These are phyloP conservation scores for Samia ricini DNA, from an alignment of 1,140 invertebrate species.

Conservation along the genomic window DNA sequence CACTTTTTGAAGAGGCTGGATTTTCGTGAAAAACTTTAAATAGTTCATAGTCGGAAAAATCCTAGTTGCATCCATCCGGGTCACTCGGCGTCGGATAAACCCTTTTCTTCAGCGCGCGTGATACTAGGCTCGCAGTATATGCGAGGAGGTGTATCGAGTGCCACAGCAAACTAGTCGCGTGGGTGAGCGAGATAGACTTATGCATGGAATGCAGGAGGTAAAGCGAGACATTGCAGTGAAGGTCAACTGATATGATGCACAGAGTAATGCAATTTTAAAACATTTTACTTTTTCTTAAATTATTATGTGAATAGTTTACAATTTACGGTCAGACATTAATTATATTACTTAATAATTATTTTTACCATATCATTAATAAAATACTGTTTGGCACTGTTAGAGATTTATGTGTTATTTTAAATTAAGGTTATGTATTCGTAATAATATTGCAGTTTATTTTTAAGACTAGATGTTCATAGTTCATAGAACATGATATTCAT, in stretches of 20 bases:
- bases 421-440: neutral
- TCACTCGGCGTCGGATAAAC: constrained; percentile 73
- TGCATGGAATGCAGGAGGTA: constrained; percentile 56
- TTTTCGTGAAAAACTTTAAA: constrained; percentile 56
- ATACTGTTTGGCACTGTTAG: too few relatives aligned
- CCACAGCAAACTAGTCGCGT: constrained; percentile 19
- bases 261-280: constrained; percentile 36
- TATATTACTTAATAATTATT: too few relatives aligned
- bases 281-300: neutral
- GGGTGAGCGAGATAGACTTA: constrained; percentile 57
- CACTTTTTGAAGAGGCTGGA: constrained; percentile 16
- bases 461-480: too few relatives aligned
- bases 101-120: constrained; percentile 77
- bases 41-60: constrained; percentile 55
- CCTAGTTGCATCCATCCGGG: constrained; percentile 51
- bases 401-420: neutral
- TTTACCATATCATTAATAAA: too few relatives aligned
- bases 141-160: constrained; percentile 51
- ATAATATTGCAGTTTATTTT: too few relatives aligned
- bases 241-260: constrained; percentile 62
- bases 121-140: constrained; percentile 66
- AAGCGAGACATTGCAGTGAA: constrained; percentile 57
- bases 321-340: too few relatives aligned
- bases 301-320: neutral
- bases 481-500: too few relatives aligned